These are phyloP conservation scores for Mionectes macconnelli DNA, from an alignment of 2,113 vertebrate genomes.

Conservation along the genomic window DNA sequence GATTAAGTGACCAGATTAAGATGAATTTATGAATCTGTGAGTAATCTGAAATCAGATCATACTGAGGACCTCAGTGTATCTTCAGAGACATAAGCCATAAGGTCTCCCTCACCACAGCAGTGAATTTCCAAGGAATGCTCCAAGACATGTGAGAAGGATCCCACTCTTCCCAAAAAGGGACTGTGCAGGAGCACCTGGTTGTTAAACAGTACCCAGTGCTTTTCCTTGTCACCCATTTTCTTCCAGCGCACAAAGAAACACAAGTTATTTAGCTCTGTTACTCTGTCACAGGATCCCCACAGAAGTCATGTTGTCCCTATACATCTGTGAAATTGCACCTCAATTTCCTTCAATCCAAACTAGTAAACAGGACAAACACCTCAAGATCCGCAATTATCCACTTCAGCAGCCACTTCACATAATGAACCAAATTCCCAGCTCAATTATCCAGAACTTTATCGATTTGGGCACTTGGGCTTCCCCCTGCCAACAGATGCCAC, in stretches of 20 bases:
- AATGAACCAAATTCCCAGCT: not conserved
- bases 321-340: not conserved
- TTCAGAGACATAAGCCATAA: not conserved
- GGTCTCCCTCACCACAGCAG: not conserved
- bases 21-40: not conserved
- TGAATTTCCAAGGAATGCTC: not conserved
- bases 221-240: not conserved
- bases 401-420: not conserved
- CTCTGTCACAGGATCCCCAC: not conserved
- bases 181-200: not conserved
- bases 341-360: not conserved
- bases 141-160: not conserved
- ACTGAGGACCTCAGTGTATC: not conserved
- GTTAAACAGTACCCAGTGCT: rapidly evolving
- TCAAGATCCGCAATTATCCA: not conserved
- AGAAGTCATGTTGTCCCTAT: not conserved
- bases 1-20: not conserved
- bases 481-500: not conserved
- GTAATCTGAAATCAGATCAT: not conserved
- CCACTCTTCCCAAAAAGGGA: not conserved
- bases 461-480: not conserved
- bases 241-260: not conserved
- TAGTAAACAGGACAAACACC: not conserved
- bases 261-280: not conserved
- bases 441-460: not conserved